Base-by-base conservation (phyloP, 2,888 invertebrate genomes). In the Itoplectis maculator region DNA sequence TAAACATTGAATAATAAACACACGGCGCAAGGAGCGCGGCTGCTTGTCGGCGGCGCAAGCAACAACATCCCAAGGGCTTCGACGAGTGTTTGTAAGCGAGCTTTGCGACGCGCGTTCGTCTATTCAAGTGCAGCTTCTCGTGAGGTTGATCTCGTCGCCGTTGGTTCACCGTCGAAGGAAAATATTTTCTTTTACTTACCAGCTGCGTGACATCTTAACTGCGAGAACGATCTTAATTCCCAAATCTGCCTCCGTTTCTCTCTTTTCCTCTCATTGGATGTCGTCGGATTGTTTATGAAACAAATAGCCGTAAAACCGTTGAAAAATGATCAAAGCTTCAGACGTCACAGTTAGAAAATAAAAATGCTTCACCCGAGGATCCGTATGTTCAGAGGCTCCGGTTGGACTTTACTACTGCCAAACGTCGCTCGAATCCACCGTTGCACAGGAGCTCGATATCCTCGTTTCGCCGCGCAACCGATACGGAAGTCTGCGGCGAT, bases 1-100 rank as follows among this genome's bases (percentile, higher is more conserved):
- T 59, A 5, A 15, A 29, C 37, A 15, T 35, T 59, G 35, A 59
- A 59, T 59, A 15, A 59, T 59, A 59, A 59, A 59, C 29, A 59
- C 8, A 7, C 7, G n/a, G n/a, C 8, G n/a, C n/a, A n/a, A 35
- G 13, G 5, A 35, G n/a, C 13, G 35, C 29, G 13, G 13, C n/a
- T 56, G 29, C n/a, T n/a, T 56, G 13, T n/a, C n/a, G n/a, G n/a
- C n/a, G n/a, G n/a, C n/a, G n/a, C n/a, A n/a, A n/a, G 35, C 56
- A 59, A 59, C 15, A 59, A 59, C 35, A 59, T n/a, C 59, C 35
- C 6, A 7, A 8, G 59, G 15, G 13, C 37, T 29, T 59, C 59
- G n/a, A 35, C 37, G 13, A 29, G 29, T 56, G 56, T 29, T 56
- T 23, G 56, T 56, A 56, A 56, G 7, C 37, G 8, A 59, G 35